Conservation (phyloP, 2,797 vertebrate species). For the Leuciscus waleckii region DNA sequence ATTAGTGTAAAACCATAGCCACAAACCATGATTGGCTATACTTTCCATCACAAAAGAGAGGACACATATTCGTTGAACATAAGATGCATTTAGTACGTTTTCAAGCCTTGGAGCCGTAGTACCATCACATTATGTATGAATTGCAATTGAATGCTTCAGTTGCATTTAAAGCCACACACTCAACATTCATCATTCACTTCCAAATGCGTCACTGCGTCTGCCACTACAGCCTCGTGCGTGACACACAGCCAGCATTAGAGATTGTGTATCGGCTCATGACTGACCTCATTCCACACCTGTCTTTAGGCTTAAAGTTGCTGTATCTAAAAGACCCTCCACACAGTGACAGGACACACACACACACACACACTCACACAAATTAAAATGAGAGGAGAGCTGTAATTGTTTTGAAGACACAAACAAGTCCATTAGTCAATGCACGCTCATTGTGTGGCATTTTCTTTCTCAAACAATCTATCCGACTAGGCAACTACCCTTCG, state of each 20-base stretch:
- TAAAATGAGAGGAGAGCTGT: not conserved
- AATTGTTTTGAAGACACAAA: constrained; percentile 13
- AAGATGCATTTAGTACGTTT: not conserved
- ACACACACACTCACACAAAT: not conserved
- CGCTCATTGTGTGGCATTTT: not conserved
- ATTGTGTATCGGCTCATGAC: constrained; percentile 2
- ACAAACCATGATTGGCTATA: not conserved
- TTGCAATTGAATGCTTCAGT: not conserved
- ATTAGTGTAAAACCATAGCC: not conserved
- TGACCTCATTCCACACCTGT: constrained; percentile 44
- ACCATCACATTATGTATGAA: not conserved
- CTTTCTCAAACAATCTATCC: not conserved
- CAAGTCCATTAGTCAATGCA: not conserved
- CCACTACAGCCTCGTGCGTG: constrained; percentile 14
- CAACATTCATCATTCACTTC: not conserved
- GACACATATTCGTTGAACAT: not conserved
- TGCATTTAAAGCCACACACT: constrained; percentile 2
- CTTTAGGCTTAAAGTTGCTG: constrained; percentile 19
- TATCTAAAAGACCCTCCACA: constrained; percentile 14
- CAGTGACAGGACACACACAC: not conserved
- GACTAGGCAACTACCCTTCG: not conserved
- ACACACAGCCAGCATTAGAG: constrained; percentile 24
- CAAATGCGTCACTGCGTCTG: constrained; percentile 28
- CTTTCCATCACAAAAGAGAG: not conserved
- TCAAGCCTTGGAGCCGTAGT: not conserved